These are phyloP conservation scores for Luehdorfia chinensis DNA, from an alignment of 1,140 invertebrate species.

Conservation along the genomic window DNA sequence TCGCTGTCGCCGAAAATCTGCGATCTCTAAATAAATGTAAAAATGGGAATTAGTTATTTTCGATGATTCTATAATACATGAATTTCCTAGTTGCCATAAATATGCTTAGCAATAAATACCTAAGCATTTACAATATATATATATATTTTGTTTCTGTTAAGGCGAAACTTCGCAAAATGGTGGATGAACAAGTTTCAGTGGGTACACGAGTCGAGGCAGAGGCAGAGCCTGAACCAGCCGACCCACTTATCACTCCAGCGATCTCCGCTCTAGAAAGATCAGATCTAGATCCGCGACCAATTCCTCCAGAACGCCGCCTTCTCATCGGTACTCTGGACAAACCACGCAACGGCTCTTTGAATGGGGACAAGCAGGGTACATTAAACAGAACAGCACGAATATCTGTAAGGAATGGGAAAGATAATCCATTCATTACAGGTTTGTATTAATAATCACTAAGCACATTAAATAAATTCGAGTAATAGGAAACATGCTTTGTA, in stretches of 20 bases:
- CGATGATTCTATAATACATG: too few relatives aligned
- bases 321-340: slow-evolving; percentile 70
- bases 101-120: too few relatives aligned
- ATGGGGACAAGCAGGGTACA: slow-evolving; percentile 59
- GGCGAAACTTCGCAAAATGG: slow-evolving; percentile 78
- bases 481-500: too few relatives aligned
- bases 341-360: slow-evolving; percentile 55
- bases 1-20: too few relatives aligned
- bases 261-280: slow-evolving; percentile 52
- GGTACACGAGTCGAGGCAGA: slow-evolving; percentile 64
- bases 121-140: too few relatives aligned
- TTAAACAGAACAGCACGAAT: slow-evolving; percentile 60
- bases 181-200: slow-evolving; percentile 74
- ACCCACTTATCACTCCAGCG: slow-evolving; percentile 74
- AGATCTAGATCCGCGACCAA: slow-evolving; percentile 50
- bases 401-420: slow-evolving; percentile 66
- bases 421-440: slow-evolving; percentile 71
- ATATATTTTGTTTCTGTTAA: slow-evolving; percentile 33
- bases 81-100: too few relatives aligned
- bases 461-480: too few relatives aligned
- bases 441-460: slow-evolving; percentile 23
- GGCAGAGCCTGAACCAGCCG: slow-evolving; percentile 68
- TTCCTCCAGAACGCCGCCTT: slow-evolving; percentile 60
- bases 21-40: too few relatives aligned
- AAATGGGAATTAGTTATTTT: too few relatives aligned